Conservation (phyloP, 2,888 invertebrate genomes). For the Neoscelio sp. region DNA sequence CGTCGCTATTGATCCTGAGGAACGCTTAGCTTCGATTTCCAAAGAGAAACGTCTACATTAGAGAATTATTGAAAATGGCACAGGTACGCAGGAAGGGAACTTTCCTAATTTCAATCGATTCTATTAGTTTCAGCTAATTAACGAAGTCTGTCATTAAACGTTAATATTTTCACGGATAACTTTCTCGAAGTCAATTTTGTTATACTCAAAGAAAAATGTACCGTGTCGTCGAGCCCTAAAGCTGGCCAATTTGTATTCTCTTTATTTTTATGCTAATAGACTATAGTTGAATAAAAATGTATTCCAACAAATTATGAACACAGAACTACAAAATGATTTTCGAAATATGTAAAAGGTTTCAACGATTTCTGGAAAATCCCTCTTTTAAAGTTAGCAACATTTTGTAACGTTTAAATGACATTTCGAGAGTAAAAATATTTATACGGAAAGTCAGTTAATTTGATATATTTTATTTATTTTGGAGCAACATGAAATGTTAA, state of each 20-base stretch:
- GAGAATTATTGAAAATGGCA: conserved; percentile 56
- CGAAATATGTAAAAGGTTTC: too few relatives aligned
- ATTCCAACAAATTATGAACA: too few relatives aligned
- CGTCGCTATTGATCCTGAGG: conserved; percentile 38
- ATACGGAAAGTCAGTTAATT: too few relatives aligned
- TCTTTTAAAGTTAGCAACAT: neutral
- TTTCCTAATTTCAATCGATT: neutral
- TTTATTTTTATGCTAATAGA: too few relatives aligned
- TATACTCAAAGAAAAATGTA: too few relatives aligned
- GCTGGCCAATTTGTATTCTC: too few relatives aligned
- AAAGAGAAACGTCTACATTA: conserved; percentile 16
- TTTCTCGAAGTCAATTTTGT: neutral
- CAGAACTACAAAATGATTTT: too few relatives aligned
- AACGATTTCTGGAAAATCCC: too few relatives aligned
- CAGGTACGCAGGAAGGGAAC: conserved; percentile 28
- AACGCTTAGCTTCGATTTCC: neutral
- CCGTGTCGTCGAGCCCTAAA: too few relatives aligned
- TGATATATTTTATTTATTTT: neutral
- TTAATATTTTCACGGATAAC: neutral
- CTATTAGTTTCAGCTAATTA: conserved; percentile 17
- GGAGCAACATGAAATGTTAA: conserved; percentile 5
- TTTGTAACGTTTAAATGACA: too few relatives aligned
- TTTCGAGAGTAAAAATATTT: neutral
- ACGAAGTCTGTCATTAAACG: neutral
- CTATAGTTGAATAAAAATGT: too few relatives aligned